Evolutionary conservation across 37 sponge, comb jelly and placozoan species (phyloP).

Genomic region (Ianthella basta): DNA sequence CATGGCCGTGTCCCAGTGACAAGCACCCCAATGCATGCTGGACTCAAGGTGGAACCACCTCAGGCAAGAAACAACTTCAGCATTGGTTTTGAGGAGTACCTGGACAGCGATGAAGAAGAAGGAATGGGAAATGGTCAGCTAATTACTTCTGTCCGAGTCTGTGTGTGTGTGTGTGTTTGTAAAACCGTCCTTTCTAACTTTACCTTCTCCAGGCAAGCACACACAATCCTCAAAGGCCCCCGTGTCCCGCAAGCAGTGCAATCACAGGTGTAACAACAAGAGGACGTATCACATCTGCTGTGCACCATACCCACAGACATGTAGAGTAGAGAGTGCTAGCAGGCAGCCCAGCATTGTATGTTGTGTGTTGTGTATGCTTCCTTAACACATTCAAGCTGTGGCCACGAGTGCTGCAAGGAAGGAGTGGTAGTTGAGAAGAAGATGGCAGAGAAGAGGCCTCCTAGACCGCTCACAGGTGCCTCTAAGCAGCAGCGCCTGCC

Average conservation of each 20-base stretch:
- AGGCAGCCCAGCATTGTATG: neutral
- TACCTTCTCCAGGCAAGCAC: too few relatives aligned
- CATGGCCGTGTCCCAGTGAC: neutral
- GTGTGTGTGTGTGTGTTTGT: conserved; percentile 25
- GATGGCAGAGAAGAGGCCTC: neutral
- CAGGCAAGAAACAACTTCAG: neutral
- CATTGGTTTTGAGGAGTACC: conserved; percentile 32
- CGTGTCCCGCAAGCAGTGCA: conserved; percentile 32
- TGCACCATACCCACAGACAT: too few relatives aligned
- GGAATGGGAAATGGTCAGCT: neutral
- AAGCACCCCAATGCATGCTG: neutral
- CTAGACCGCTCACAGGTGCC: neutral
- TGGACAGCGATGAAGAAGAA: neutral
- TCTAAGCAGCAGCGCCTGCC: neutral
- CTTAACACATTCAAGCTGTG: conserved; percentile 51
- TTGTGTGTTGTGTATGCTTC: neutral
- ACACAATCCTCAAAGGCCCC: too few relatives aligned
- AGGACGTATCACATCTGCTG: conserved; percentile 55
- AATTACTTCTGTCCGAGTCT: neutral
- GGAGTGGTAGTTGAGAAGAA: conserved; percentile 30
- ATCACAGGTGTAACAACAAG: conserved; percentile 74
- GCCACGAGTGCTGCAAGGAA: conserved; percentile 77
- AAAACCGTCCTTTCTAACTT: too few relatives aligned
- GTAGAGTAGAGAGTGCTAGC: neutral
- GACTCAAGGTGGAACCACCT: neutral